phyloP scores from a whole-genome alignment of 2,888 invertebrate genomes.

The Strigamia maritima region DNA sequence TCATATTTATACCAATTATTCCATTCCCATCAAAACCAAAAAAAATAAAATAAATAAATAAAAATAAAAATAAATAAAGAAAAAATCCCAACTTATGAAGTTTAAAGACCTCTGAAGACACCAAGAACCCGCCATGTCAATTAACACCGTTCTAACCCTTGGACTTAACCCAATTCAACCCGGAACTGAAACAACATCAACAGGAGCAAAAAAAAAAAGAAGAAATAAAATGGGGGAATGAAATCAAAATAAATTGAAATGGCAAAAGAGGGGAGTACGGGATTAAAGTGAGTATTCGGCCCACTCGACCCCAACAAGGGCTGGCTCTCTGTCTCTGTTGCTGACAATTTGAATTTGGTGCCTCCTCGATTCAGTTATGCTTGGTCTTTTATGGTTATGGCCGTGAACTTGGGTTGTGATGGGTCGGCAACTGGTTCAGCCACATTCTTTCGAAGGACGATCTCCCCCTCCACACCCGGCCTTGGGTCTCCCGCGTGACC shows the following conservation, averaged over 20 bases:
- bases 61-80: neutral
- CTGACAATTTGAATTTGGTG: neutral
- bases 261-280: neutral
- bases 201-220: neutral
- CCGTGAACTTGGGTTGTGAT: conserved; percentile 27
- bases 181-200: neutral
- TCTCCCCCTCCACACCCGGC: conserved; percentile 17
- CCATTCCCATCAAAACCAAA: neutral
- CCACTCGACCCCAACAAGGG: neutral
- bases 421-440: conserved; percentile 27
- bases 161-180: conserved; percentile 12
- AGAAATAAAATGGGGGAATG: neutral
- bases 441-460: conserved; percentile 29
- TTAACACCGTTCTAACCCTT: conserved; percentile 8
- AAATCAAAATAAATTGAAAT: neutral
- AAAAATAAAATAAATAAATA: neutral
- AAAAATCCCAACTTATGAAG: neutral
- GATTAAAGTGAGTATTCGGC: neutral
- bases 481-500: conserved; percentile 29
- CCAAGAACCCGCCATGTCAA: neutral
- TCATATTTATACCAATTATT: neutral
- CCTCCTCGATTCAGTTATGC: neutral
- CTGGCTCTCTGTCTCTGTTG: too few relatives aligned
- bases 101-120: conserved; percentile 22
- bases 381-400: conserved; percentile 27